Percentiles rank a stretch among this genome's conserved stretches.
phyloP scores from a whole-genome alignment of 2,113 vertebrate genomes.

The Scomber japonicus region DNA sequence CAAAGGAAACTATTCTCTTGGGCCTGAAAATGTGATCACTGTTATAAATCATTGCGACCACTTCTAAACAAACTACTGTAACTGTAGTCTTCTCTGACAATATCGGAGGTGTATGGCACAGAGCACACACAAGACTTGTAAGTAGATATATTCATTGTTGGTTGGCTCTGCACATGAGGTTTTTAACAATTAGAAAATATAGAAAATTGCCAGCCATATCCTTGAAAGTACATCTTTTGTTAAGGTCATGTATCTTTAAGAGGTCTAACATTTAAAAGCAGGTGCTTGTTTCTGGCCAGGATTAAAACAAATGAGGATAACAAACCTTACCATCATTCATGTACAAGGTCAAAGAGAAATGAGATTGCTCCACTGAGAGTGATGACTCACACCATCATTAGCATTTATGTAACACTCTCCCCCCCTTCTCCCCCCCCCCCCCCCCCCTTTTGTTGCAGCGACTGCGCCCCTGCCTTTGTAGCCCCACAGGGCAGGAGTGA shows the following conservation, averaged over 20 bases:
- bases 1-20: too few relatives aligned
- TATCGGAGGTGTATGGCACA: too few relatives aligned
- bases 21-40: too few relatives aligned
- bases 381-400: constrained; percentile 24
- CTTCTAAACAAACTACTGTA: too few relatives aligned
- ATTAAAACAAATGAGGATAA: not conserved
- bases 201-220: too few relatives aligned
- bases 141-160: too few relatives aligned
- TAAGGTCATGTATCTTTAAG: not conserved
- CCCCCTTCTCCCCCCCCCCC: not conserved
- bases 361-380: not conserved
- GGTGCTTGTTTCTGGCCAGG: not conserved
- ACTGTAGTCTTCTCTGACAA: too few relatives aligned
- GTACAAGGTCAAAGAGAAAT: constrained; percentile 11
- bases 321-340: not conserved
- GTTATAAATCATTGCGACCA: too few relatives aligned
- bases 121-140: too few relatives aligned
- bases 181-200: too few relatives aligned
- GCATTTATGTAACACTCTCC: constrained; percentile 7
- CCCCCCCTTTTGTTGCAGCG: constrained; percentile 80
- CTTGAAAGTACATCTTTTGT: not conserved
- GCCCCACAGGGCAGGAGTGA: constrained; percentile 89
- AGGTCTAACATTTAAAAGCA: too few relatives aligned
- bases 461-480: constrained; percentile 90
- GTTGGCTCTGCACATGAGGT: too few relatives aligned